phyloP scores from a whole-genome alignment of 2,113 vertebrate species.

The Ivindomyrus marchei region DNA sequence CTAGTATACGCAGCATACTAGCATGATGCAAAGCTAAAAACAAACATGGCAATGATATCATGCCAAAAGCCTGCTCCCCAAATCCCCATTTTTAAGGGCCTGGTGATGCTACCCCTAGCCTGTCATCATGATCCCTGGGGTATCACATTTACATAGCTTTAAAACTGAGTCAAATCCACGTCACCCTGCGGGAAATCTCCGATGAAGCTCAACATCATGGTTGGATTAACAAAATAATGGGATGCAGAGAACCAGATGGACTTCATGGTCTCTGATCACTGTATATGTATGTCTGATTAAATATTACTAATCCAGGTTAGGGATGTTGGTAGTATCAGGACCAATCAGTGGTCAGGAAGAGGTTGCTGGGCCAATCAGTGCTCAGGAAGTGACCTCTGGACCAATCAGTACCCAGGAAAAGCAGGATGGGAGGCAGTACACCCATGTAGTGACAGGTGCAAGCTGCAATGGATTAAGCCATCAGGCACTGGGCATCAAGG shows the following conservation, averaged over 20 bases:
- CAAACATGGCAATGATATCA: neutral
- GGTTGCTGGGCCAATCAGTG: neutral
- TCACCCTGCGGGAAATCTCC: neutral
- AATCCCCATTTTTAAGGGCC: neutral
- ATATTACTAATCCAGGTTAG: neutral
- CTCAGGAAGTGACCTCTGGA: neutral
- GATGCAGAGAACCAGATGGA: neutral
- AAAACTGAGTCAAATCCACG: neutral
- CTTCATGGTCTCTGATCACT: neutral
- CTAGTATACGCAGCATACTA: neutral
- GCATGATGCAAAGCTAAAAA: neutral
- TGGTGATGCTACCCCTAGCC: neutral
- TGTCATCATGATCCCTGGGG: neutral
- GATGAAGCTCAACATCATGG: neutral
- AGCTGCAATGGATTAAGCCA: neutral
- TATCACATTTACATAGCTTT: neutral
- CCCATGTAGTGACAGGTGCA: neutral
- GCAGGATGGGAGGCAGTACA: neutral
- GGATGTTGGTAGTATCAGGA: neutral
- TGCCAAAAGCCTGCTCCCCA: neutral
- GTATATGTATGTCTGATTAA: neutral
- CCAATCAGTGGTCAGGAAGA: neutral
- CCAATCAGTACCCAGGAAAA: neutral
- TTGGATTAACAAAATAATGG: neutral
- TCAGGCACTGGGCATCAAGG: neutral